Base-by-base conservation (phyloP, 2,797 vertebrate genomes). In the Tangara arthus region DNA sequence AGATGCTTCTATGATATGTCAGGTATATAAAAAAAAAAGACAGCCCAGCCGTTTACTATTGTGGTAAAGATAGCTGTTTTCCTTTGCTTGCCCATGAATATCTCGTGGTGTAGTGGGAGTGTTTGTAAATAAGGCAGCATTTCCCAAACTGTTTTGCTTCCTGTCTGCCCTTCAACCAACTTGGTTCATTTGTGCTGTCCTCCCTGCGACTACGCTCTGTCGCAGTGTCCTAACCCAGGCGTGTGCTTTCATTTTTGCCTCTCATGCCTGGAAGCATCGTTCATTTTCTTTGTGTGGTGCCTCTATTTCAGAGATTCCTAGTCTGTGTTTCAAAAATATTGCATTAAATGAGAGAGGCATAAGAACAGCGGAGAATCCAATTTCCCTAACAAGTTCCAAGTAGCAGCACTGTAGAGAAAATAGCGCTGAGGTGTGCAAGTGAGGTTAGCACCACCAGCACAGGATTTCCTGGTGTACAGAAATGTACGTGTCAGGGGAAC, bases 111-210 rank as follows among this genome's bases (percentile, higher is more conserved):
- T 86, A 60, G 94, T 96, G 91, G 94, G 91, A 97, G 91, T 92
- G 82, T 95, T 96, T 96, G 87, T 95, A 96, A 97, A 95, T 96
- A 94, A 86, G 66, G 59, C 85, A 78, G 69, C 28, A 4, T 94
- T 96, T 95, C 87, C 76, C 82, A 93, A 95, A 94, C 69, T 91
- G 82, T 94, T 96, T 90, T 94, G 82, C 69, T 96, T 95, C 76
- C 79, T 90, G 59, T n/a, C 91, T 95, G 94, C 81, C 41, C 92
- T 83, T 93, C 61, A 75, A 91, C 93, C 82, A 78, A 1, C 53
- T 91, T 83, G 46, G 35, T 95, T 86, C 37, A 2, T 78, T 89
- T 55, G n/a, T 87, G 65, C 89, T 91, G 72, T 66, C 89, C 94
- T 84, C 91, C 61, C 85, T 95, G 61, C 32, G 32, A 76, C 47